Percentiles rank a stretch among this genome's conserved stretches.
phyloP scores from a whole-genome alignment of 1,140 invertebrate genomes.

The Lordiphosa collinella region DNA sequence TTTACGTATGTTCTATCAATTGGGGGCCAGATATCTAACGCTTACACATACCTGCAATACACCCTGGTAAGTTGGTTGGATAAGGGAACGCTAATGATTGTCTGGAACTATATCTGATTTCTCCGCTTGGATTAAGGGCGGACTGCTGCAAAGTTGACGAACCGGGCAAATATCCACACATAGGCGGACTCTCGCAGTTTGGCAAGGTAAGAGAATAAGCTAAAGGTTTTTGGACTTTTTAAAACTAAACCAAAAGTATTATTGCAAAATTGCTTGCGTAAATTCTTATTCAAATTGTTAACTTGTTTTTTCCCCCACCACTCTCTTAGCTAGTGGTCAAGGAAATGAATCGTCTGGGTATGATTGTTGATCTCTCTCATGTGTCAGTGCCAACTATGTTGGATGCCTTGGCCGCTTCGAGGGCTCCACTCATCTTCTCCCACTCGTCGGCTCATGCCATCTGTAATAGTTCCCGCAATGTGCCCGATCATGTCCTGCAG shows the following conservation, averaged over 20 bases:
- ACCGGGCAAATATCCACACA: constrained; percentile 85
- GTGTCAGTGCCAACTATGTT: constrained; percentile 90
- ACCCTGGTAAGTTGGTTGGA: constrained; percentile 84
- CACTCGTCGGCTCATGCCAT: constrained; percentile 91
- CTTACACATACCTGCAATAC: constrained; percentile 93
- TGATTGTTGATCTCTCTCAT: constrained; percentile 94
- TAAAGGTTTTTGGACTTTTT: no score
- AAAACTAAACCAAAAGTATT: no score
- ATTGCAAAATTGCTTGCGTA: no score
- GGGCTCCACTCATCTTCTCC: constrained; percentile 93
- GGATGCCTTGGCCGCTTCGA: constrained; percentile 86
- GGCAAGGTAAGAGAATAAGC: constrained; percentile 84
- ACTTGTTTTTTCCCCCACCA: not conserved
- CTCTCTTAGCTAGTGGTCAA: constrained; percentile 85
- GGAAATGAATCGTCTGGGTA: constrained; percentile 94
- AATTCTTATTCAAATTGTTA: no score
- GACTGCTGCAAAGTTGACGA: constrained; percentile 86
- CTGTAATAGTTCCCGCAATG: constrained; percentile 92
- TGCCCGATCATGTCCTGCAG: constrained; percentile 90
- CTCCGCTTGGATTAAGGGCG: constrained; percentile 80
- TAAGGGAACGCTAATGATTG: not conserved
- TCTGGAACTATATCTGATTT: not conserved
- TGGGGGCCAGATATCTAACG: constrained; percentile 91
- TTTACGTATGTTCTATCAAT: constrained; percentile 89
- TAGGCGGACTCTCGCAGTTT: constrained; percentile 87